phyloP scores from a whole-genome alignment of 2,797 vertebrate species.

The Simalia tracyae region DNA sequence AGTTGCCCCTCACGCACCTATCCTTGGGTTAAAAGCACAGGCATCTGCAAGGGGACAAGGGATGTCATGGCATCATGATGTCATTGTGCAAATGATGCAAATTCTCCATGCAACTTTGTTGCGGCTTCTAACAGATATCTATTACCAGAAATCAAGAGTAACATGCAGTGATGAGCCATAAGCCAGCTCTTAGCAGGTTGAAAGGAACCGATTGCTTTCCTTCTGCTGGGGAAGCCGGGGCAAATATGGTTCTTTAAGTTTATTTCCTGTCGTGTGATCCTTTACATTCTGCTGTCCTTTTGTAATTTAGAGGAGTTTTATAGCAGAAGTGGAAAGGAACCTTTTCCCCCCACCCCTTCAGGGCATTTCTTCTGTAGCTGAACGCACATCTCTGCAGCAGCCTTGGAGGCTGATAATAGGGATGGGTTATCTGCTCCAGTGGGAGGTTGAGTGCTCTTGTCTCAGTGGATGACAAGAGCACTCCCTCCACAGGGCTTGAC shows the following conservation, averaged over 20 bases:
- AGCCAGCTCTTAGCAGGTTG: background rate
- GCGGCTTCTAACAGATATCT: background rate
- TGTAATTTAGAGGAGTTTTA: background rate
- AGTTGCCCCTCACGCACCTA: background rate
- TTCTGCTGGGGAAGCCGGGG: background rate
- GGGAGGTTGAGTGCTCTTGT: background rate
- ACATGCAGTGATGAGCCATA: background rate
- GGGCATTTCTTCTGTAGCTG: background rate
- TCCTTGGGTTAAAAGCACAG: background rate
- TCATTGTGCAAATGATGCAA: background rate
- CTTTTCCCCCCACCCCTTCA: background rate
- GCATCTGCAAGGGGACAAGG: background rate
- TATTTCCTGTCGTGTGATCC: background rate
- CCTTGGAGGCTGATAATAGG: background rate
- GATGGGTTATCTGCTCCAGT: background rate
- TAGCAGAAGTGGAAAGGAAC: background rate
- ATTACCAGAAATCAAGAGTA: background rate
- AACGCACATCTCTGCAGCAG: background rate
- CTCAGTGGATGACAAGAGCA: background rate
- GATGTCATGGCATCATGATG: background rate
- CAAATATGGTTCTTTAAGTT: background rate
- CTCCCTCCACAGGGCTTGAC: background rate
- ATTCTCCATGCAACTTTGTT: background rate
- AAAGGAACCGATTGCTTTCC: background rate
- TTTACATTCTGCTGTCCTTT: background rate